Percentiles rank a stretch among this genome's conserved stretches.
Evolutionary conservation across 2,113 vertebrate species (phyloP).

Genomic region (Sceloporus undulatus): DNA sequence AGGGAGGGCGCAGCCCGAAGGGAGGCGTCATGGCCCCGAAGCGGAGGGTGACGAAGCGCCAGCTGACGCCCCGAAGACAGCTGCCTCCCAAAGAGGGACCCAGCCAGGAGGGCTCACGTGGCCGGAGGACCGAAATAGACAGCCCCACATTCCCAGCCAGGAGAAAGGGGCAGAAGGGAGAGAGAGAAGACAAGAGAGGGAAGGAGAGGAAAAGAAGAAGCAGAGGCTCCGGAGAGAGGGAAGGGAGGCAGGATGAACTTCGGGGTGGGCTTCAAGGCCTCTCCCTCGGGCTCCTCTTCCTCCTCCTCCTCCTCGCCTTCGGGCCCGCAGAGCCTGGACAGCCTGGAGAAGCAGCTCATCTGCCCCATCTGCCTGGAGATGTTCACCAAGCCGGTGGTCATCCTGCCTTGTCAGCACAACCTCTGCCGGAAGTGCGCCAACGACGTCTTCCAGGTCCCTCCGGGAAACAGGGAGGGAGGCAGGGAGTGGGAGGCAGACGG

Average conservation of each 20-base stretch:
- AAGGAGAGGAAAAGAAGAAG: no score
- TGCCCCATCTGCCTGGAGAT: slow-evolving; percentile 86
- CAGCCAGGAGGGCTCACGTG: no score
- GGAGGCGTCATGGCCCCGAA: no score
- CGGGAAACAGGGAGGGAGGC: no score
- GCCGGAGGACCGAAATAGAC: background rate
- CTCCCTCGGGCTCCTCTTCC: no score
- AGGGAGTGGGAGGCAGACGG: no score
- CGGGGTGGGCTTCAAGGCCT: slow-evolving; percentile 83
- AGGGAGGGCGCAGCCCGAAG: no score
- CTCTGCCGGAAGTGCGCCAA: slow-evolving; percentile 86
- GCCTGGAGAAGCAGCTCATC: slow-evolving; percentile 88
- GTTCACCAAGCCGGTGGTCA: slow-evolving; percentile 86
- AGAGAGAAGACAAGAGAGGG: no score
- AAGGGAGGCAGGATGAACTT: slow-evolving; percentile 83
- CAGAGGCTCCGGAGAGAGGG: background rate
- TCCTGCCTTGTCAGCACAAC: slow-evolving; percentile 87
- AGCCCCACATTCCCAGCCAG: background rate
- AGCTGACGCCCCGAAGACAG: no score
- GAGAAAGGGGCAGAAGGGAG: background rate
- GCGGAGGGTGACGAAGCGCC: no score
- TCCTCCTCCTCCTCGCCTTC: slow-evolving; percentile 23
- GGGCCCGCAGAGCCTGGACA: slow-evolving; percentile 85
- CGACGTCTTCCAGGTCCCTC: slow-evolving; percentile 81
- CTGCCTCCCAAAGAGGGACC: no score